Evolutionary conservation across 2,113 vertebrate species (phyloP), one percentile per base, ranked within the genome.

Genomic region (Gymnocephalus cernua): DNA sequence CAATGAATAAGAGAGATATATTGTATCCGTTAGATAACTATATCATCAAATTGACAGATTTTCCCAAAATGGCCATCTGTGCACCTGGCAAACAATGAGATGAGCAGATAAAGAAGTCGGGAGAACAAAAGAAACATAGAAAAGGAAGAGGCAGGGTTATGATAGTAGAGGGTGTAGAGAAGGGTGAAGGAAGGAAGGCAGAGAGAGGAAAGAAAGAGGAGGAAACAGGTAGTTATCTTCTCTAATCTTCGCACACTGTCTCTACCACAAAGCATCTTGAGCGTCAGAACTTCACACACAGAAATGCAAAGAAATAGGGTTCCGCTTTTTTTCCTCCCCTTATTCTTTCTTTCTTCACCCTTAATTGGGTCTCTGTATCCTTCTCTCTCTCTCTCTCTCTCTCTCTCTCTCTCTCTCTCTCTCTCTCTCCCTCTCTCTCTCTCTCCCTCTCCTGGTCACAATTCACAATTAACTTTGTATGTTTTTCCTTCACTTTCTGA

Each of bases 381-480:
- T n/a, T 53, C 71, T 80, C 53, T 35, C 65, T 57, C 59, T 80
- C 62, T 47, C 62, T 47, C 2, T 68, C 44, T 86, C 84, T 53
- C 71, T 80, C 53, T 35, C 65, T 57, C 59, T 80, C 62, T 47
- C 62, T 47, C 2, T 68, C 44, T 86, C 84, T 53, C 71, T 80
- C 53, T 35, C 65, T 57, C 59, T 80, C 62, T 47, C 62, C 27
- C 2, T 68, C 44, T 53, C 71, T 80, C 53, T 35, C 65, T 57
- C 59, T 80, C 62, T 47, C 62, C 27, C 2, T 68, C 44, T 86
- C 84, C 64, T 70, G 75, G 54, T 82, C 83, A 88, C 63, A 83
- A 89, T 77, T 74, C 72, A 88, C 86, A 91, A 93, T 94, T 88
- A 84, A 93, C 83, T 82, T 75, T 63, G 62, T 68, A 54, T 68